These are phyloP conservation scores for Invenusta paracnida DNA, from an alignment of 2,888 invertebrate species.

Conservation along the genomic window DNA sequence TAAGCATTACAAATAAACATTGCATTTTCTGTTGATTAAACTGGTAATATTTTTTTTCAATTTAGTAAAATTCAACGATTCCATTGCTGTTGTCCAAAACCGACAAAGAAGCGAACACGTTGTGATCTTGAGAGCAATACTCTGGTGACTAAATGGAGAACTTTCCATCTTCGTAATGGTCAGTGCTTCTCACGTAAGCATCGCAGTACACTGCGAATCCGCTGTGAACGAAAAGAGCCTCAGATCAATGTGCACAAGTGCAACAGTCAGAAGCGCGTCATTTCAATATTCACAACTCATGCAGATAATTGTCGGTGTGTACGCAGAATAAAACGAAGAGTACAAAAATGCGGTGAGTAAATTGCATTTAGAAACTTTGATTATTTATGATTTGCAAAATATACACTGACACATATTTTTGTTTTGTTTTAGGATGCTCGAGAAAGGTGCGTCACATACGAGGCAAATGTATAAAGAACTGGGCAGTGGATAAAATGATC, in stretches of 20 bases:
- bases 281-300: not conserved
- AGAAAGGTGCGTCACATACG: slow-evolving; percentile 4
- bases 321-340: not conserved
- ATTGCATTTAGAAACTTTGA: not conserved
- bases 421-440: slow-evolving; percentile 29
- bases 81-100: slow-evolving; percentile 38
- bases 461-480: slow-evolving; percentile 33
- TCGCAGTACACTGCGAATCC: not conserved
- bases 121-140: not conserved
- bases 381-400: not conserved
- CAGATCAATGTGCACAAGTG: slow-evolving; percentile 30
- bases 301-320: slow-evolving; percentile 26
- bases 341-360: not conserved
- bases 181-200: not conserved
- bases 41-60: not conserved
- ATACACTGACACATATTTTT: not conserved
- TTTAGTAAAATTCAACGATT: slow-evolving; percentile 22
- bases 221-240: slow-evolving; percentile 32
- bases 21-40: not conserved
- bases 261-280: not conserved
- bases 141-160: slow-evolving; percentile 14
- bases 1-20: slow-evolving; percentile 6
- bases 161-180: slow-evolving; percentile 11
- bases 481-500: slow-evolving; percentile 15
- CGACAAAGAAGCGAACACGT: not conserved